These are phyloP conservation scores for Clarias gariepinus DNA, from an alignment of 2,113 vertebrate species.

Conservation along the genomic window DNA sequence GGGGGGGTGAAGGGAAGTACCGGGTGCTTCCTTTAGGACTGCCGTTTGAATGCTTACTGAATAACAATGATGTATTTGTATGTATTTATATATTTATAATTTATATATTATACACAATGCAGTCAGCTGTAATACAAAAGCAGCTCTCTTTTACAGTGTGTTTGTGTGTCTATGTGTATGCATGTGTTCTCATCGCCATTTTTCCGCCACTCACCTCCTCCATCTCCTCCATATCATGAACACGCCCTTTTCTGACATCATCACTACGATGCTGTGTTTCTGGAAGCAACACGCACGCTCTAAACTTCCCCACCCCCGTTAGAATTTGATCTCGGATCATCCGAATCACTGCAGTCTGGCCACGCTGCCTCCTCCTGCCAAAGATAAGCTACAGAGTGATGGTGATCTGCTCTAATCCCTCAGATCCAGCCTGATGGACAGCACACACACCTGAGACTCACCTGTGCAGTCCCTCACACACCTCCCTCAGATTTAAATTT, in stretches of 20 bases:
- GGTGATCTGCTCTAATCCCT: background rate
- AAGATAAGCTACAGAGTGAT: background rate
- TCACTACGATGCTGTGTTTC: conserved; percentile 44
- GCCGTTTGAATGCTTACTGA: conserved; percentile 68
- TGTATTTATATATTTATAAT: no score
- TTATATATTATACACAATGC: background rate
- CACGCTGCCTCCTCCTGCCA: background rate
- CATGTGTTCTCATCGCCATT: background rate
- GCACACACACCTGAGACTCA: background rate
- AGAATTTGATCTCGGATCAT: background rate
- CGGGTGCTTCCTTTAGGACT: conserved; percentile 73
- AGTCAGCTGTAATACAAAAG: background rate
- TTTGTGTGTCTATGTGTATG: background rate
- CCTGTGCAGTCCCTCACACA: background rate
- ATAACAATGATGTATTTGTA: conserved; percentile 71
- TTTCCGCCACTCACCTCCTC: conserved; percentile 31
- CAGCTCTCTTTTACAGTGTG: background rate
- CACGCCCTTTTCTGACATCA: conserved; percentile 50
- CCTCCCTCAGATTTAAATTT: background rate
- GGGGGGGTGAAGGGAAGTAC: no score
- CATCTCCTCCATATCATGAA: conserved; percentile 50
- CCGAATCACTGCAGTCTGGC: background rate
- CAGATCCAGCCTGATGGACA: background rate
- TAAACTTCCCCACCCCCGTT: background rate
- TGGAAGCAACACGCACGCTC: conserved; percentile 31